Percentiles rank a stretch among this genome's conserved stretches.
These are phyloP conservation scores for Drosophila grimshawi DNA, from an alignment of 1,140 invertebrate species.

Conservation along the genomic window DNA sequence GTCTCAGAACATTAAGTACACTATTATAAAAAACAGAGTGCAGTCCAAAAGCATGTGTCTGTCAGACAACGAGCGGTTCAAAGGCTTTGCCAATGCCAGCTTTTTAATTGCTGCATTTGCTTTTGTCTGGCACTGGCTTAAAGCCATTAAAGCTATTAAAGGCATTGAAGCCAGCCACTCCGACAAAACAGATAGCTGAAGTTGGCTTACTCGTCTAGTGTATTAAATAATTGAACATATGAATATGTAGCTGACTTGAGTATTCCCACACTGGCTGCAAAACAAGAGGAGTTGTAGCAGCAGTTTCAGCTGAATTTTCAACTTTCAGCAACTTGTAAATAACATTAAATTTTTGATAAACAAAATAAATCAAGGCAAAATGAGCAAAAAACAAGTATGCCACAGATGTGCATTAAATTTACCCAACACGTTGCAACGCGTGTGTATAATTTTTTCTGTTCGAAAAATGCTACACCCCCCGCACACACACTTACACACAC, in stretches of 20 bases:
- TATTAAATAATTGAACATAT: conserved; percentile 78
- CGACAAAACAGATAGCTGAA: conserved; percentile 31
- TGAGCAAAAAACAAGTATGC: conserved; percentile 15
- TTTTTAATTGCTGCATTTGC: conserved; percentile 64
- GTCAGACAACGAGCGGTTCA: conserved; percentile 69
- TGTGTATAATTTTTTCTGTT: conserved; percentile 55
- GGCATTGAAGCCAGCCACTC: conserved; percentile 42
- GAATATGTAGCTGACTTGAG: conserved; percentile 66
- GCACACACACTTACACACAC: not conserved
- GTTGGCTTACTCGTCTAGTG: conserved; percentile 43
- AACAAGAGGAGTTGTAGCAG: not conserved
- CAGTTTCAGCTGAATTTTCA: conserved; percentile 34
- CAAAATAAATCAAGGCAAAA: conserved; percentile 72
- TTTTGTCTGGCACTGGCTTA: conserved; percentile 41
- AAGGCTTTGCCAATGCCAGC: conserved; percentile 63
- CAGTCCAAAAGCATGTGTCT: conserved; percentile 72
- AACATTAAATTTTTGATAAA: conserved; percentile 74
- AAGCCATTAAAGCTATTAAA: conserved; percentile 66
- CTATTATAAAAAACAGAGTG: conserved; percentile 22
- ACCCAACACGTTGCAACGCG: conserved; percentile 31
- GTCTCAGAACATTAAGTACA: conserved; percentile 68
- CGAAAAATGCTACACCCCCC: conserved; percentile 7
- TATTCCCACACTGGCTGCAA: conserved; percentile 43
- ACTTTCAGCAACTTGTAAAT: conserved; percentile 72
- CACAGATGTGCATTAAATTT: conserved; percentile 62